Evolutionary conservation across 1,140 invertebrate species (phyloP).

Genomic region (Elysia chlorotica): DNA sequence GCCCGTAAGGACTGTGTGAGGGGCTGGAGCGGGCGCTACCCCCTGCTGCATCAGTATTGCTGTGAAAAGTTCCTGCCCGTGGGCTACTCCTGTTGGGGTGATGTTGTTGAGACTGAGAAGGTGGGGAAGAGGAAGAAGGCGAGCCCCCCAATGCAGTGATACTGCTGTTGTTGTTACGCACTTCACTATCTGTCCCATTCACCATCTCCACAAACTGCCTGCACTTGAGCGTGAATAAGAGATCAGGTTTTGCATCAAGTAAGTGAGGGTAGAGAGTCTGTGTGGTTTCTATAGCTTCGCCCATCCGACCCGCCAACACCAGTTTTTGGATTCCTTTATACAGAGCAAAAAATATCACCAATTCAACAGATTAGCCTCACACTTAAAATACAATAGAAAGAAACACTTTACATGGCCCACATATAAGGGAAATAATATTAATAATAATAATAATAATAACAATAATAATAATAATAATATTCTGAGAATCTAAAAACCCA

Average conservation of each 20-base stretch:
- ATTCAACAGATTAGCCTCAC: no score
- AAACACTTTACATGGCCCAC: no score
- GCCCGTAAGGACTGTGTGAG: slow-evolving; percentile 16
- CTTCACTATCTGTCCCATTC: slow-evolving; percentile 64
- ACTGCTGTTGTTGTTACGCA: slow-evolving; percentile 48
- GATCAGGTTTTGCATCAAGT: slow-evolving; percentile 85
- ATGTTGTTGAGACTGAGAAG: no score
- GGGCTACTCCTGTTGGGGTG: slow-evolving; percentile 30
- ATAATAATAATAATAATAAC: no score
- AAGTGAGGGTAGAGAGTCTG: slow-evolving; percentile 87
- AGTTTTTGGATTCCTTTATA: slow-evolving; percentile 95
- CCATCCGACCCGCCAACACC: slow-evolving; percentile 88
- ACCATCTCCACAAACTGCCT: slow-evolving; percentile 93
- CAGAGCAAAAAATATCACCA: no score
- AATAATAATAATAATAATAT: no score
- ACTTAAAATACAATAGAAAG: no score
- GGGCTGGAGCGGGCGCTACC: slow-evolving; percentile 34
- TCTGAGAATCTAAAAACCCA: no score
- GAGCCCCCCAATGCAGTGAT: slow-evolving; percentile 42
- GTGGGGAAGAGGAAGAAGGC: slow-evolving; percentile 33
- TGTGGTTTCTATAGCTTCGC: slow-evolving; percentile 91
- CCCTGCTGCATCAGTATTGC: slow-evolving; percentile 28
- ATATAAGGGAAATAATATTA: no score
- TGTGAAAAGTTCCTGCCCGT: slow-evolving; percentile 47
- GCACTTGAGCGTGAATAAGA: slow-evolving; percentile 93